Percentiles rank a stretch among this genome's conserved stretches.
Conservation (phyloP, 2,113 vertebrate genomes). For the Bos taurus region DNA sequence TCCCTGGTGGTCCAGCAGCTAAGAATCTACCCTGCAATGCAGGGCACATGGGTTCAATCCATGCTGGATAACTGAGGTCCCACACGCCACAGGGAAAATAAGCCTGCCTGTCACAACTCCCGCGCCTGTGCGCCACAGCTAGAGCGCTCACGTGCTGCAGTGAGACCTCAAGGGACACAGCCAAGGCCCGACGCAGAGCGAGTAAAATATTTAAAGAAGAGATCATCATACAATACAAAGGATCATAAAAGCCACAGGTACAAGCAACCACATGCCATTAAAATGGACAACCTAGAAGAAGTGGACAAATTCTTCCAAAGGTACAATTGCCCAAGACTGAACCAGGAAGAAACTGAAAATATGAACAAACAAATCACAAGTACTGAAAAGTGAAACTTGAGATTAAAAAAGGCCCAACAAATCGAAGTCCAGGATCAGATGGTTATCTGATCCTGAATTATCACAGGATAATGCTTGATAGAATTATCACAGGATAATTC, state of each 20-base stretch:
- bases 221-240: neutral
- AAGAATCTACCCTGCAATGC: neutral
- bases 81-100: neutral
- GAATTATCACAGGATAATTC: neutral
- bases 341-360: neutral
- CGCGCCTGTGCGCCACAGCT: accelerated
- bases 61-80: neutral
- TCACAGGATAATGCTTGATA: too few relatives aligned
- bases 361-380: neutral
- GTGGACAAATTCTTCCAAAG: neutral
- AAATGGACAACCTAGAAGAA: neutral
- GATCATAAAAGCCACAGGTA: neutral
- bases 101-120: neutral
- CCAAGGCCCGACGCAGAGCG: accelerated
- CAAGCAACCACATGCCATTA: neutral
- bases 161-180: neutral
- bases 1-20: neutral
- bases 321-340: neutral
- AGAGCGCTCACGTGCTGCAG: accelerated
- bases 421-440: neutral
- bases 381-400: neutral
- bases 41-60: neutral
- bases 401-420: neutral
- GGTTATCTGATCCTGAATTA: neutral
- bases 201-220: neutral